phyloP scores from a whole-genome alignment of 2,113 vertebrate species.

The Asarcornis scutulata region DNA sequence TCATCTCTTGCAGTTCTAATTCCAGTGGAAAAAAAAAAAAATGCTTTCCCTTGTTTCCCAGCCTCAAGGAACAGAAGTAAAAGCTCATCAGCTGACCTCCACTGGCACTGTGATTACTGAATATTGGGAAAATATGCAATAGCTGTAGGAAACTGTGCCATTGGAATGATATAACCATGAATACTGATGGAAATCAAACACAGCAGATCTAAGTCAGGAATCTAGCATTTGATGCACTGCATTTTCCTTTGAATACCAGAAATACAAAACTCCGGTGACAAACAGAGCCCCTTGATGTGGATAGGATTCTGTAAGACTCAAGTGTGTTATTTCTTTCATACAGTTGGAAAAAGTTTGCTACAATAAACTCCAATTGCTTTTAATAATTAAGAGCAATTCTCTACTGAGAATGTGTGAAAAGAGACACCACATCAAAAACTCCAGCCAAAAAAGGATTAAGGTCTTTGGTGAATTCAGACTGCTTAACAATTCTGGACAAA shows the following conservation, averaged over 20 bases:
- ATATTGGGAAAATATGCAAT: background rate
- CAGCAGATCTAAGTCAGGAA: background rate
- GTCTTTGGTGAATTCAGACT: background rate
- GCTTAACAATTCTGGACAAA: background rate
- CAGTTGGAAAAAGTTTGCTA: background rate
- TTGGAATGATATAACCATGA: background rate
- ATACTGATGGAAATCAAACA: background rate
- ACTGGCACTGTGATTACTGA: background rate
- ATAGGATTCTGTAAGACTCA: background rate
- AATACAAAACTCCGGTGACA: background rate
- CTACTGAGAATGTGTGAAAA: background rate
- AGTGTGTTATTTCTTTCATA: background rate
- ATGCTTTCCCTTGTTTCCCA: background rate
- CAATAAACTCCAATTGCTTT: background rate
- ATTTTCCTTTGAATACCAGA: conserved; percentile 6
- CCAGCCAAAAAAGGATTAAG: background rate
- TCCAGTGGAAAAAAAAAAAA: background rate
- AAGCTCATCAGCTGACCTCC: background rate
- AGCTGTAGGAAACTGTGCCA: background rate
- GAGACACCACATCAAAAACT: background rate
- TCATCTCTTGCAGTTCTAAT: background rate
- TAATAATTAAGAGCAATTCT: background rate
- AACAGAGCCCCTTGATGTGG: background rate
- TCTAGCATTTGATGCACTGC: background rate
- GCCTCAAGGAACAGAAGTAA: background rate